Percentiles rank a stretch among this genome's conserved stretches.
phyloP scores from a whole-genome alignment of 2,113 vertebrate genomes.

The Dasyurus viverrinus region DNA sequence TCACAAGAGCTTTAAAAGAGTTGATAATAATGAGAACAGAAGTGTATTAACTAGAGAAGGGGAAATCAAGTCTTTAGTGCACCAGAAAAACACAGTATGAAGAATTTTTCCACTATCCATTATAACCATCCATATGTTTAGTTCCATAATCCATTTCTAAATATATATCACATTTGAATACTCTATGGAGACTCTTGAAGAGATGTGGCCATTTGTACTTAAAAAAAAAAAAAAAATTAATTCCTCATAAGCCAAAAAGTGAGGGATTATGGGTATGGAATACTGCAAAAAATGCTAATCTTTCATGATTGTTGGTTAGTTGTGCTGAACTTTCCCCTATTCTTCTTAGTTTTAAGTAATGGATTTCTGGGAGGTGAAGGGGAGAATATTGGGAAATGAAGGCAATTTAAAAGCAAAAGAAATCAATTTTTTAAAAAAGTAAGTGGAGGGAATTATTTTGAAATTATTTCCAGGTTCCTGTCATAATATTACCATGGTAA shows the following conservation, averaged over 20 bases:
- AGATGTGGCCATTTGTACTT: not conserved
- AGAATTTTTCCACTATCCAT: no score
- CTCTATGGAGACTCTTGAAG: not conserved
- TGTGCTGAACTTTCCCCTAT: not conserved
- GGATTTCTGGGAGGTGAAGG: not conserved
- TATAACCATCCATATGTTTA: not conserved
- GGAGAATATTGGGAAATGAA: not conserved
- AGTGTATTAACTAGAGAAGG: no score
- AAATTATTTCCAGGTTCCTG: not conserved
- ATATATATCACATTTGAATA: not conserved
- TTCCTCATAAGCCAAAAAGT: no score
- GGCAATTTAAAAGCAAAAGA: not conserved
- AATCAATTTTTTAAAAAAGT: not conserved
- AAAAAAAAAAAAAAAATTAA: not conserved
- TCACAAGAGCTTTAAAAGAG: not conserved
- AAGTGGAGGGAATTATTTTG: not conserved
- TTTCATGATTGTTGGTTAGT: not conserved
- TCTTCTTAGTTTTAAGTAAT: not conserved
- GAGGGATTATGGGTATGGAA: not conserved
- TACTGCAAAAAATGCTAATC: not conserved
- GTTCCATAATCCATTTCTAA: not conserved
- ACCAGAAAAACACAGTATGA: no score
- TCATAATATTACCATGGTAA: not conserved
- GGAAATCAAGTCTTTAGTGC: no score
- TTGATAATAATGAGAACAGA: not conserved